phyloP scores from a whole-genome alignment of 2,888 invertebrate species.

The Chalcosyrphus nemorum region DNA sequence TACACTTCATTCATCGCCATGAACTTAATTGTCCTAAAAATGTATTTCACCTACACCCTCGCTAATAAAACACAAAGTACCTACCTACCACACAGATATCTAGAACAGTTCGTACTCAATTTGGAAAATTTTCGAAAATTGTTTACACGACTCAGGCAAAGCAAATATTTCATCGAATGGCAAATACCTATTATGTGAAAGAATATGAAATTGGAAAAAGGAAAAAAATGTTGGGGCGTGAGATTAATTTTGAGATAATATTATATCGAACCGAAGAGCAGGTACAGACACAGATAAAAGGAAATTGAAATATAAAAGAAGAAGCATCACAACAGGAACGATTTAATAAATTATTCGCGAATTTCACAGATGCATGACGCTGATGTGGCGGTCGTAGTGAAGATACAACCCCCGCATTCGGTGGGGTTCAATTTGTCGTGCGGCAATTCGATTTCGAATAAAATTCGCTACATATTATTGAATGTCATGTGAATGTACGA shows the following conservation, averaged over 20 bases:
- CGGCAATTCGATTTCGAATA: slow-evolving; percentile 22
- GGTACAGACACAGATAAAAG: slow-evolving; percentile 25
- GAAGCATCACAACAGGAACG: slow-evolving; percentile 26
- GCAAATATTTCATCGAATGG: slow-evolving; percentile 59
- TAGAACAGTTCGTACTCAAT: slow-evolving; percentile 40
- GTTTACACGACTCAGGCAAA: slow-evolving; percentile 59
- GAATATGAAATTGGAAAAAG: slow-evolving; percentile 17
- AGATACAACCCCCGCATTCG: slow-evolving; percentile 5
- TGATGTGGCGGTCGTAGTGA: slow-evolving; percentile 24
- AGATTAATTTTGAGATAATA: slow-evolving; percentile 15
- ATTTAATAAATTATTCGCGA: slow-evolving; percentile 57
- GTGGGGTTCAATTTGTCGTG: slow-evolving; percentile 28
- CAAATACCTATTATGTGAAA: slow-evolving; percentile 45
- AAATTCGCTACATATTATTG: neutral
- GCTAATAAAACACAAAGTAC: slow-evolving; percentile 17
- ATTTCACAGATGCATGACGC: slow-evolving; percentile 46
- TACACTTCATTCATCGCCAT: slow-evolving; percentile 19
- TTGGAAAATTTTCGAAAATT: slow-evolving; percentile 47
- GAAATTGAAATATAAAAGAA: slow-evolving; percentile 60
- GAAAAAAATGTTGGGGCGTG: neutral
- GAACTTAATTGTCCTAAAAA: slow-evolving; percentile 50
- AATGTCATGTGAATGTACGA: neutral
- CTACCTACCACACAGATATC: too few relatives aligned
- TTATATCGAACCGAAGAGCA: slow-evolving; percentile 3
- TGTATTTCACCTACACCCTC: neutral